phyloP scores from a whole-genome alignment of 2,113 vertebrate genomes.

The Anser cygnoides region DNA sequence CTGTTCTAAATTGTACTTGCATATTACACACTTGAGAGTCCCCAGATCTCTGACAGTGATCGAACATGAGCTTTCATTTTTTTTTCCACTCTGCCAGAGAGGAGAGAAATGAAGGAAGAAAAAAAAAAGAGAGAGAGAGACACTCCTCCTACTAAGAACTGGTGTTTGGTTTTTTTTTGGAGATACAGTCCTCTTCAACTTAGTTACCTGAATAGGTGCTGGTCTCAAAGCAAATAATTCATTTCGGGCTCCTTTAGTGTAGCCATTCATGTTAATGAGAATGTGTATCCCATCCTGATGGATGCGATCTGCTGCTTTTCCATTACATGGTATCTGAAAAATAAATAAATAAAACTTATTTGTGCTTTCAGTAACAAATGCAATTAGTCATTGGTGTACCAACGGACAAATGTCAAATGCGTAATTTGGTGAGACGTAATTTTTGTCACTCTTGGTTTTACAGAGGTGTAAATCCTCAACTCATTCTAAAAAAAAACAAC shows the following conservation, averaged over 20 bases:
- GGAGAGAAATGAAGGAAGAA: too few relatives aligned
- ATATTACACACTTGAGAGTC: neutral
- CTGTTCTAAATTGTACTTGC: neutral
- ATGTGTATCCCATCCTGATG: constrained; percentile 97
- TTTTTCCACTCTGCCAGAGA: neutral
- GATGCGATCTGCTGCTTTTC: constrained; percentile 97
- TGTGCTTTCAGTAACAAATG: neutral
- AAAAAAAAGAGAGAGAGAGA: neutral
- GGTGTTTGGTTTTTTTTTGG: neutral
- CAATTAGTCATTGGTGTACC: neutral
- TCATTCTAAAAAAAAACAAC: neutral
- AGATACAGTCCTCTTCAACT: neutral
- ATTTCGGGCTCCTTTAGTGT: constrained; percentile 97
- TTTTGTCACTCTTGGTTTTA: neutral
- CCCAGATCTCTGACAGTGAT: neutral
- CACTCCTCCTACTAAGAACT: neutral
- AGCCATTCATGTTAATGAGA: constrained; percentile 98
- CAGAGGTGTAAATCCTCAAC: neutral
- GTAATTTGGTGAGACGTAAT: neutral
- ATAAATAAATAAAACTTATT: neutral
- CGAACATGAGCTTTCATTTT: neutral
- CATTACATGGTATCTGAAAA: constrained; percentile 93
- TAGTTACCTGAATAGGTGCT: constrained; percentile 91
- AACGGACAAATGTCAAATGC: neutral
- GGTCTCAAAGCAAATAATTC: constrained; percentile 95